Percentiles rank a stretch among this genome's conserved stretches.
These are phyloP conservation scores for Temnothorax longispinosus DNA, from an alignment of 1,140 invertebrate genomes.

Conservation along the genomic window DNA sequence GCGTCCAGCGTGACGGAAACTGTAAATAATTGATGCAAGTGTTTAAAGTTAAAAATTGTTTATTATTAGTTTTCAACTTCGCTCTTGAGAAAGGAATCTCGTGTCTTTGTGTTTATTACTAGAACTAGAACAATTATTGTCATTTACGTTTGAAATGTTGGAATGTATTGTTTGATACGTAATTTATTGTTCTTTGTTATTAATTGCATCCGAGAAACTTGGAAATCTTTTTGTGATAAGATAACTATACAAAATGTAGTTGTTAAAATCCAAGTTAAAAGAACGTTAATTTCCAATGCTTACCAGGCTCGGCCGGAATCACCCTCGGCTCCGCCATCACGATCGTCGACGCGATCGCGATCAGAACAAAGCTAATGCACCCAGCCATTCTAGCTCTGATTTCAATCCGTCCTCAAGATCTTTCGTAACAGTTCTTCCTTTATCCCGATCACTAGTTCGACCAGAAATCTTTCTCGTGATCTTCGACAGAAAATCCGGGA, in stretches of 20 bases:
- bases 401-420: neutral
- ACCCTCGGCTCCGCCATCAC: slow-evolving; percentile 42
- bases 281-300: slow-evolving; percentile 25
- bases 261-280: neutral
- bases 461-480: neutral
- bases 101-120: too few relatives aligned
- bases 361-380: slow-evolving; percentile 53
- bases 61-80: neutral
- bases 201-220: neutral
- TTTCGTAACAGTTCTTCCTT: neutral
- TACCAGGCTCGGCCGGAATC: slow-evolving; percentile 65
- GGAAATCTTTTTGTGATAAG: neutral
- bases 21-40: slow-evolving; percentile 36
- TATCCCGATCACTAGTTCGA: neutral
- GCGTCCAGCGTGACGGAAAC: slow-evolving; percentile 73
- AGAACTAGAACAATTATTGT: neutral
- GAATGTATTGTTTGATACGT: neutral
- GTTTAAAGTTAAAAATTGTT: neutral
- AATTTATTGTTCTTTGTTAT: neutral
- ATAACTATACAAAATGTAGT: neutral
- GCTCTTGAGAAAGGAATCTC: neutral
- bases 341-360: slow-evolving; percentile 50
- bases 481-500: neutral
- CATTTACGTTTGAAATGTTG: neutral
- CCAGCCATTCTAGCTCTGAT: slow-evolving; percentile 39